phyloP scores from a whole-genome alignment of 2,113 vertebrate species.

The Seriola quinqueradiata region DNA sequence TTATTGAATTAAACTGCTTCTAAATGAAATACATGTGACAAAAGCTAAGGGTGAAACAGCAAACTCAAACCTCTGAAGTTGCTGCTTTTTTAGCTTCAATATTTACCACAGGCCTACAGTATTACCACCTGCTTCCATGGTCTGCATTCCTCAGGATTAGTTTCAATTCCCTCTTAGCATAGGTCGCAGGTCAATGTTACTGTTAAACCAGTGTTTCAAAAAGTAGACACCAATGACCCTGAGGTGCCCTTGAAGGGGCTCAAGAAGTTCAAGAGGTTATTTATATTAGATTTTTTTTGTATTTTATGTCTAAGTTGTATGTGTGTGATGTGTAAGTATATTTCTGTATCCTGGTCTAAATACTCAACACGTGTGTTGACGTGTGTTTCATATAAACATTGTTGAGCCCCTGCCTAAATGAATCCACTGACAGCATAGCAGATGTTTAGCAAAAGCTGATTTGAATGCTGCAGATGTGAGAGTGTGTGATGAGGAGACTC shows the following conservation, averaged over 20 bases:
- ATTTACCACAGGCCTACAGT: conserved; percentile 45
- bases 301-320: background rate
- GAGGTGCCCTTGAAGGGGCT: conserved; percentile 42
- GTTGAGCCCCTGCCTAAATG: background rate
- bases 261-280: background rate
- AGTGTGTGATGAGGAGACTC: background rate
- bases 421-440: background rate
- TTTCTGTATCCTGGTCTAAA: background rate
- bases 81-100: conserved; percentile 38
- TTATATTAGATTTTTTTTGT: background rate
- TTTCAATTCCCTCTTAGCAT: conserved; percentile 59
- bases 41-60: background rate
- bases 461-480: conserved; percentile 21
- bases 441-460: background rate
- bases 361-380: background rate
- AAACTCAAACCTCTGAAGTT: background rate
- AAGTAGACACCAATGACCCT: conserved; percentile 24
- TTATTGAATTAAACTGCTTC: background rate
- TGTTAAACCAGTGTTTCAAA: conserved; percentile 48
- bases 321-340: too few species aligned
- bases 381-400: background rate
- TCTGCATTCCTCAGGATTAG: conserved; percentile 66
- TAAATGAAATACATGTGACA: background rate
- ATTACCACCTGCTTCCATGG: conserved; percentile 50
- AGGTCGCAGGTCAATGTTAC: conserved; percentile 49